phyloP scores from a whole-genome alignment of 2,888 invertebrate species.

The Athalia rosae region DNA sequence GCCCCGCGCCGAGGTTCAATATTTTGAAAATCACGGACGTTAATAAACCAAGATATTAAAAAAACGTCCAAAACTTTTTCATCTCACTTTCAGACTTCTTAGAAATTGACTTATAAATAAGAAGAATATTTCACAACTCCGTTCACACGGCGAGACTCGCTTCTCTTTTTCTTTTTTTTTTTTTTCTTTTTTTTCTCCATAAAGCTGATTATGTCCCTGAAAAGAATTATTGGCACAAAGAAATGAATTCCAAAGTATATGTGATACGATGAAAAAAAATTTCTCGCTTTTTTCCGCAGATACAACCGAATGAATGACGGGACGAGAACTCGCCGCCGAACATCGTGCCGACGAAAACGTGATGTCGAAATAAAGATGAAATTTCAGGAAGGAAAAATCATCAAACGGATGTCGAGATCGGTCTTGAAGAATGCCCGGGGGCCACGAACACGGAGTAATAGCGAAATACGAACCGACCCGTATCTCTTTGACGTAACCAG shows the following conservation, averaged over 20 bases:
- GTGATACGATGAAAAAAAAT: too few relatives aligned
- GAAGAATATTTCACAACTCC: slow-evolving; percentile 13
- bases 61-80: slow-evolving; percentile 6
- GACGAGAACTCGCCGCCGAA: slow-evolving; percentile 6
- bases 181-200: not conserved
- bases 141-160: not conserved
- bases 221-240: slow-evolving; percentile 24
- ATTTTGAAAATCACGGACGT: not conserved
- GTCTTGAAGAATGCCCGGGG: not conserved
- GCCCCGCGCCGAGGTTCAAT: too few relatives aligned
- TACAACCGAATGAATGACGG: not conserved
- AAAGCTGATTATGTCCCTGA: slow-evolving; percentile 15
- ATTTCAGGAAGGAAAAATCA: slow-evolving; percentile 12
- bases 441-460: not conserved
- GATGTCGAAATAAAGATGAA: not conserved
- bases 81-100: not conserved
- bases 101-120: slow-evolving; percentile 23
- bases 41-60: slow-evolving; percentile 2
- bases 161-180: not conserved
- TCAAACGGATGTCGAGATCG: not conserved
- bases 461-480: too few relatives aligned
- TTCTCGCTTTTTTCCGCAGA: not conserved
- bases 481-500: too few relatives aligned
- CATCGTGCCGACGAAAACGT: not conserved
- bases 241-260: not conserved